Evolutionary conservation across 92 coral and sea anemone genomes (phyloP).

Genomic region (Actinostola sp.): DNA sequence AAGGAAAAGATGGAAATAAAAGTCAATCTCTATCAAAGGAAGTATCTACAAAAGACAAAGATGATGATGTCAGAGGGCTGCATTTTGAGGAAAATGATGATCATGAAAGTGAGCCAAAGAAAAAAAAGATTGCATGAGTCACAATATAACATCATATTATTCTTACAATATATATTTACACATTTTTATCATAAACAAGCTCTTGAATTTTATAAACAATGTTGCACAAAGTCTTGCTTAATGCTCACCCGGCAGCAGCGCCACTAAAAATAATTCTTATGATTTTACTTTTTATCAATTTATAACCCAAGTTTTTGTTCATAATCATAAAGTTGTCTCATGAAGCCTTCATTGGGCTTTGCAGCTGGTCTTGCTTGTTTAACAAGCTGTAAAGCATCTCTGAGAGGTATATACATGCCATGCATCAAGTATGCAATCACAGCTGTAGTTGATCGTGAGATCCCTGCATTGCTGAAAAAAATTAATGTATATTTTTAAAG

Average conservation of each 20-base stretch:
- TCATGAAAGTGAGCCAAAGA: no score
- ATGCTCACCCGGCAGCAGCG: no score
- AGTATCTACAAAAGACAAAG: not conserved
- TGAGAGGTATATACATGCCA: constrained; percentile 45
- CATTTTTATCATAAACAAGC: not conserved
- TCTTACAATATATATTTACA: no score
- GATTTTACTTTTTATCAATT: not conserved
- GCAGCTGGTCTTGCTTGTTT: constrained; percentile 78
- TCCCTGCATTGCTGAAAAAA: constrained; percentile 86
- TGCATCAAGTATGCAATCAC: constrained; percentile 85
- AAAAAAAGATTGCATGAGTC: no score
- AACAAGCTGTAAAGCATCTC: constrained; percentile 63
- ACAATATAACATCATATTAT: no score
- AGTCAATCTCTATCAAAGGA: not conserved
- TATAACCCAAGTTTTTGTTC: constrained; percentile 55
- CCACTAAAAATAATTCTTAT: no score
- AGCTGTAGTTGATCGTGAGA: constrained; percentile 85
- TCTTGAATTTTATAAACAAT: no score
- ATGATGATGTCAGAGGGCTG: no score
- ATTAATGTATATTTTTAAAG: not conserved
- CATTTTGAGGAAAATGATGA: no score
- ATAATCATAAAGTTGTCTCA: constrained; percentile 73
- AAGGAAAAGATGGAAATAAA: not conserved
- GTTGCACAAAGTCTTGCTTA: no score
- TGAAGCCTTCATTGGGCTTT: constrained; percentile 90